Evolutionary conservation across 2,113 vertebrate species (phyloP).

Genomic region (Nycticebus coucang): DNA sequence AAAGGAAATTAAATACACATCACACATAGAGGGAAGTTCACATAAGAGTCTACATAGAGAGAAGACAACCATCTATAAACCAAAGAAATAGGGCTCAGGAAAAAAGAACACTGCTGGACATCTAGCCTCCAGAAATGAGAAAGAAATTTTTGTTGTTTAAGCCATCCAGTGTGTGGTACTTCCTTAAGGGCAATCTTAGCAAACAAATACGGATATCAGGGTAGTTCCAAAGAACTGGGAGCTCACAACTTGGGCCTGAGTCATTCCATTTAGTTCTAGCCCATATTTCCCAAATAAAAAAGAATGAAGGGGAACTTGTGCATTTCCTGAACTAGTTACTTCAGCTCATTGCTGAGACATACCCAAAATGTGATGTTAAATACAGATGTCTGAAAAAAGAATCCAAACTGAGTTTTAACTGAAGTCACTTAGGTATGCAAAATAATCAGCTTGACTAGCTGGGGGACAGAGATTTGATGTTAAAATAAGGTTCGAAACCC

Average conservation of each 20-base stretch:
- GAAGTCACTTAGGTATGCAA: constrained; percentile 41
- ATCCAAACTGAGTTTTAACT: background rate
- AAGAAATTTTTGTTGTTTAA: background rate
- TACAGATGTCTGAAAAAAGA: constrained; percentile 13
- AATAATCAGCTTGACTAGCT: background rate
- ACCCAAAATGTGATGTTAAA: constrained; percentile 2
- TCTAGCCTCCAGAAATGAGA: background rate
- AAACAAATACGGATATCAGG: background rate
- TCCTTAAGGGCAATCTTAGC: background rate
- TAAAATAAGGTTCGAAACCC: background rate
- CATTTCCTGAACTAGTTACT: background rate
- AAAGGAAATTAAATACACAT: background rate
- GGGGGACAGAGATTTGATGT: background rate
- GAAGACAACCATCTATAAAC: background rate
- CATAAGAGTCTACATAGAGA: background rate
- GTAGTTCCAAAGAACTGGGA: background rate
- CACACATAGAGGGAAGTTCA: background rate
- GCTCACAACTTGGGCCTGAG: background rate
- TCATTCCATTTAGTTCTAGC: background rate
- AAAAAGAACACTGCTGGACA: background rate
- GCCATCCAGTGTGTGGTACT: background rate
- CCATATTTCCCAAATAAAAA: constrained; percentile 14
- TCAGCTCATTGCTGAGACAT: background rate
- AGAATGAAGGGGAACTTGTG: background rate
- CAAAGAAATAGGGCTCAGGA: background rate